Percentiles rank a stretch among this genome's conserved stretches.
phyloP scores from a whole-genome alignment of 1,140 invertebrate genomes.

The Antheraea pernyi region DNA sequence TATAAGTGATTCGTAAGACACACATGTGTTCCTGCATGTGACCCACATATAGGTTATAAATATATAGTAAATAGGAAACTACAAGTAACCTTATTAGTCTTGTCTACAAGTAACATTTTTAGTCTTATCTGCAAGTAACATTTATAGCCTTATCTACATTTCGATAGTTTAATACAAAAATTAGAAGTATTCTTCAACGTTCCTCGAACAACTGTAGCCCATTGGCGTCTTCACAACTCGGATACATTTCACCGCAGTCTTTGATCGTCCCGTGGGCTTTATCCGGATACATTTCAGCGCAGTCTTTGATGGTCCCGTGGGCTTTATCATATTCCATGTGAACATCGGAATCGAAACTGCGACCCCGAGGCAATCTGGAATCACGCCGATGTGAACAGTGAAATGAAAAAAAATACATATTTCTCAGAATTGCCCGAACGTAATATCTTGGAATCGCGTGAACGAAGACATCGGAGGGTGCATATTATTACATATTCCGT shows the following conservation, averaged over 20 bases:
- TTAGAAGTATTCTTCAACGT: background rate
- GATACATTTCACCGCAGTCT: constrained; percentile 22
- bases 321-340: constrained; percentile 27
- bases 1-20: too few relatives aligned
- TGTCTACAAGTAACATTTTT: too few relatives aligned
- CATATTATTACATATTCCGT: background rate
- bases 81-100: too few relatives aligned
- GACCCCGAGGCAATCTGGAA: constrained; percentile 28
- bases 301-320: constrained; percentile 18
- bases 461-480: background rate
- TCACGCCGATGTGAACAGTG: constrained; percentile 8
- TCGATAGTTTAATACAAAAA: too few relatives aligned
- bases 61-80: too few relatives aligned
- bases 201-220: background rate
- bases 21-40: too few relatives aligned
- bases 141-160: too few relatives aligned
- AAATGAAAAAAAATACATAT: background rate
- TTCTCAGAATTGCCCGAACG: background rate
- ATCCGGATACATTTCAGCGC: constrained; percentile 21
- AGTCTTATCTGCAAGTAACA: too few relatives aligned
- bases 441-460: too few relatives aligned
- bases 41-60: too few relatives aligned
- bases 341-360: constrained; percentile 11
- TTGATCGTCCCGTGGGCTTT: constrained; percentile 15
- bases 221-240: constrained; percentile 11